Base-by-base conservation (phyloP, 2,113 vertebrate species). In the Ctenomys sociabilis region DNA sequence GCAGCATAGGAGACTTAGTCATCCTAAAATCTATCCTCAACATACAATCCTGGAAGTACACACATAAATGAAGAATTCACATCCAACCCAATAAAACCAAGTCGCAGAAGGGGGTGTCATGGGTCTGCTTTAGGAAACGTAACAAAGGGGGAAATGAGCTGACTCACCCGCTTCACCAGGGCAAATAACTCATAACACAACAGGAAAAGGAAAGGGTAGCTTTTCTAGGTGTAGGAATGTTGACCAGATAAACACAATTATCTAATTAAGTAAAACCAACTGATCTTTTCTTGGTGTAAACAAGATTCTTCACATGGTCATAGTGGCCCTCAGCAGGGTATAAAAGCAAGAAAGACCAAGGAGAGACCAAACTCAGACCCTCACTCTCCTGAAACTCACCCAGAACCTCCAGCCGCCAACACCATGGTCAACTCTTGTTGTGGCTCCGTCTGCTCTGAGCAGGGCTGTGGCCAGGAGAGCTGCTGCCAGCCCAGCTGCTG, bases 311-410 rank as follows among this genome's bases (percentile, higher is more conserved):
- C 59, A 85, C 17, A 17, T 90, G 88, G 7, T 88, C 83, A 43
- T 1, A 77, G n/a, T 14, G 72, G 63, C 28, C 24, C 64, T 86
- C 22, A n/a, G 72, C n/a, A 61, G 88, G 88, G 52, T 97, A 97
- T 97, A 97, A 97, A 97, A 88, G 93, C 43, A 28, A 35, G 64
- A 54, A 14, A 37, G 30, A 30, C n/a, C 21, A 72, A 68, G 32
- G 22, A 63, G 57, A 81, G 49, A 52, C 35, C 63, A 89, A 32
- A 92, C 40, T 73, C 40, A n/a, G 37, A 88, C 89, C 5, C 72
- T 88, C 75, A 75, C 35, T 63, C 28, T 57, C 72, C 64, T 93
- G 70, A 77, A 45, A 45, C 73, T 37, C 72, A 30, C 43, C 73
- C 73, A 45, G 24, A 45, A 49, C 43, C 73, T 77, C 73, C 3